Base-by-base conservation (phyloP, 2,797 vertebrate genomes). In the Molossus alvarezi region DNA sequence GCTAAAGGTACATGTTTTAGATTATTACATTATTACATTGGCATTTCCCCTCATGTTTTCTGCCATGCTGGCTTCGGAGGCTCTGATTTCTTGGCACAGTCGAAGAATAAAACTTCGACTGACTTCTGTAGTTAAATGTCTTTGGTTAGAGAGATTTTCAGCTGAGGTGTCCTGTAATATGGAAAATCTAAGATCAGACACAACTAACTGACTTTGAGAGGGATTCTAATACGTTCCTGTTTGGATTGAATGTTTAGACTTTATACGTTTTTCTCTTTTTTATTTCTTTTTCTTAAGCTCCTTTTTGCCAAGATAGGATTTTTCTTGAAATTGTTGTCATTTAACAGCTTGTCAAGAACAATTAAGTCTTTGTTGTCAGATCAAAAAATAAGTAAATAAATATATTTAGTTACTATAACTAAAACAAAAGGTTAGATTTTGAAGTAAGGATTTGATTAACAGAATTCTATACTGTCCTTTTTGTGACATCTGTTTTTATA, bases 1-100 rank as follows among this genome's bases (percentile, higher is more conserved):
- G 25, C 93, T 99, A 81, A 99, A 99, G 99, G 99, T 99, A 97
- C 14, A 51, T 1, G 0, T 77, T 95, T 92, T 48, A 4, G 3
- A 64, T 88, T 25, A 83, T 55, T 91, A 62, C 13, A 0, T 18
- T 64, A 9, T 62, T 62, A 9, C 53, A 5, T 10, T 27, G 29
- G 4, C 9, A 65, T 7, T 79, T 79, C 18, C 3, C 17, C 69
- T 29, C 7, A 13, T 27, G 6, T 72, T 29, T 89, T 41, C 64
- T 80, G 23, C 3, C 5, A 76, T 21, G 23, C 41, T 51, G 18
- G 5, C 23, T 21, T 2, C 1, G 51, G 64, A 88, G 33, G 37
- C 23, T 53, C 37, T 81, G 37, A 33, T 60, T 79, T 72, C 53
- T 75, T 51, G 15, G n/a, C 29, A 21, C 45, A 48, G 21, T 14